Evolutionary conservation across 2,888 invertebrate genomes (phyloP).

Genomic region (Danaus chrysippus): DNA sequence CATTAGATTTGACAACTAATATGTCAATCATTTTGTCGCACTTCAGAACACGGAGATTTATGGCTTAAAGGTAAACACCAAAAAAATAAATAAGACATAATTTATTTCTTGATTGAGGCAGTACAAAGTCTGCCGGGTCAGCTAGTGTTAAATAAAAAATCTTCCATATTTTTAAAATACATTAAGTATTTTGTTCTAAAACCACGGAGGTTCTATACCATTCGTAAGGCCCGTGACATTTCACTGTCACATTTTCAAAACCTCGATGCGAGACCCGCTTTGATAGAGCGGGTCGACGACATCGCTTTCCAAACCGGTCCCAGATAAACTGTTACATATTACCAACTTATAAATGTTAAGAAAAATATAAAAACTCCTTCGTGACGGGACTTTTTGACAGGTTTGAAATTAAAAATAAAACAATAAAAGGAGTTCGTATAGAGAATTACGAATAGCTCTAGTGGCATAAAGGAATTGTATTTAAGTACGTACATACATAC

Average conservation of each 20-base stretch:
- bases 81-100: too few species aligned
- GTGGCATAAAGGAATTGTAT: too few species aligned
- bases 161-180: not conserved
- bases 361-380: too few species aligned
- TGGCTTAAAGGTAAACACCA: too few species aligned
- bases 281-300: slow-evolving; percentile 61
- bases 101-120: too few species aligned
- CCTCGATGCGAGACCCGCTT: slow-evolving; percentile 45
- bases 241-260: slow-evolving; percentile 33
- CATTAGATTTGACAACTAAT: too few species aligned
- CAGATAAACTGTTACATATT: slow-evolving; percentile 33
- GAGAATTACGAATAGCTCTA: not conserved
- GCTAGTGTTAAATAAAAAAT: too few species aligned
- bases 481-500: not conserved
- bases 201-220: slow-evolving; percentile 10
- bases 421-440: not conserved
- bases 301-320: slow-evolving; percentile 72
- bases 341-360: slow-evolving; percentile 9
- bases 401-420: too few species aligned
- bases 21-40: too few species aligned
- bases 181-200: not conserved
- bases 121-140: too few species aligned
- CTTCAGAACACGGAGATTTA: too few species aligned
- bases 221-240: slow-evolving; percentile 20
- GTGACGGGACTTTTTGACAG: too few species aligned